Evolutionary conservation across 1,140 invertebrate species (phyloP).

Genomic region (Cheumatopsyche charites): DNA sequence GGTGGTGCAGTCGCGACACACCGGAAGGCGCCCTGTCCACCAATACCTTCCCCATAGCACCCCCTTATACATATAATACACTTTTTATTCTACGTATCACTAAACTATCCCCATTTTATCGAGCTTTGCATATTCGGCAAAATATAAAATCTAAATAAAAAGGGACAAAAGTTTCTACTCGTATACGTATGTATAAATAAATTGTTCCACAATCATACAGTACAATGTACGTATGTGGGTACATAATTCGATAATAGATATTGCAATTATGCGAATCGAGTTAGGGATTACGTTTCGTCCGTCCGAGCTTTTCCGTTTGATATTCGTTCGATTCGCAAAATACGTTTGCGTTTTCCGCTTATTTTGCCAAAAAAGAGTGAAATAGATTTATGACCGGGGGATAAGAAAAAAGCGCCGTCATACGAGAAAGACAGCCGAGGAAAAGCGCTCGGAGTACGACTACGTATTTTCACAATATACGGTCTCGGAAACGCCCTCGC

Average conservation of each 20-base stretch:
- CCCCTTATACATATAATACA: slow-evolving; percentile 2
- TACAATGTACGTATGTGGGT: too few species aligned
- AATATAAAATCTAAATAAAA: neutral
- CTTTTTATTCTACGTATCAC: slow-evolving; percentile 9
- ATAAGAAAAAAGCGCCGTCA: slow-evolving; percentile 35
- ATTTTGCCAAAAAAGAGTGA: slow-evolving; percentile 38
- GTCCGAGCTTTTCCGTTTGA: slow-evolving; percentile 29
- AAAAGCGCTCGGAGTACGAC: neutral
- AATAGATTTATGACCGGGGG: slow-evolving; percentile 32
- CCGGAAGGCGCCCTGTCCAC: slow-evolving; percentile 33
- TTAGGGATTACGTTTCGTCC: neutral
- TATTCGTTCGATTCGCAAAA: slow-evolving; percentile 38
- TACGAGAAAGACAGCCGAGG: slow-evolving; percentile 25
- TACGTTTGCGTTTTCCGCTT: slow-evolving; percentile 36
- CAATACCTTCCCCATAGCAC: neutral
- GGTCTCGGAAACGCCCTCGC: neutral
- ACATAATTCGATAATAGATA: too few species aligned
- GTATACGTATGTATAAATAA: neutral
- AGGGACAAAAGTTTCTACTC: slow-evolving; percentile 1
- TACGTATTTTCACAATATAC: slow-evolving; percentile 15
- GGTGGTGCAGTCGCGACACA: slow-evolving; percentile 41
- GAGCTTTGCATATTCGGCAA: slow-evolving; percentile 1
- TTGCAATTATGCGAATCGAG: too few species aligned
- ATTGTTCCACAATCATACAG: too few species aligned
- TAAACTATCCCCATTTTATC: slow-evolving; percentile 9